Percentiles rank a stretch among this genome's conserved stretches.
These are phyloP conservation scores for Heliconius ismenius DNA, from an alignment of 2,888 invertebrate genomes.

Conservation along the genomic window DNA sequence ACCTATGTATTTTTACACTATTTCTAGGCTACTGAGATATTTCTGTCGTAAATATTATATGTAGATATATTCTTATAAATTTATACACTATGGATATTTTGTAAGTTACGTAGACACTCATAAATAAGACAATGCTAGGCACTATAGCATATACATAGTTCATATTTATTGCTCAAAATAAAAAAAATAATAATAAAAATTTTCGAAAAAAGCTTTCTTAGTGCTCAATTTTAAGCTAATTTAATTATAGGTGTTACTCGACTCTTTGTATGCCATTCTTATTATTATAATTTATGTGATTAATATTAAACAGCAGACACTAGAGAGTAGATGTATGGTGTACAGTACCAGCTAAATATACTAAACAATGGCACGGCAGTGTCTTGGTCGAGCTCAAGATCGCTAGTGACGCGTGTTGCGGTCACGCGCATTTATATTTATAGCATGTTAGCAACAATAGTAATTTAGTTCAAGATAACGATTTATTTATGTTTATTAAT, in stretches of 20 bases:
- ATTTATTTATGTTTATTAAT: slow-evolving; percentile 30
- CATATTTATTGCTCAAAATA: no score
- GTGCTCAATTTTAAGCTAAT: neutral
- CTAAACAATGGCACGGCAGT: slow-evolving; percentile 76
- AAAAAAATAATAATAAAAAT: neutral
- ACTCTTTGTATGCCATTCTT: neutral
- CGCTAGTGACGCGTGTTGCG: slow-evolving; percentile 66
- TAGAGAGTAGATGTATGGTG: slow-evolving; percentile 18
- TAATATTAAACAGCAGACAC: slow-evolving; percentile 15
- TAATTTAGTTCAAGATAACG: slow-evolving; percentile 50
- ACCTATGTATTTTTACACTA: no score
- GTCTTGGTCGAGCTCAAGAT: slow-evolving; percentile 77
- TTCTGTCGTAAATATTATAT: no score
- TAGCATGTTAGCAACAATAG: slow-evolving; percentile 58
- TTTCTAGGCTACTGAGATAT: no score
- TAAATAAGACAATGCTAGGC: no score
- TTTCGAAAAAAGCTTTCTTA: neutral
- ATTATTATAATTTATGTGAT: neutral
- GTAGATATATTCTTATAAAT: no score
- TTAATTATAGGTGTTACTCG: neutral
- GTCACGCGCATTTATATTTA: slow-evolving; percentile 71
- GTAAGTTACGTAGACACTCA: no score
- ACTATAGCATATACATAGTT: no score
- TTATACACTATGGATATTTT: no score
- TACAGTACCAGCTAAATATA: slow-evolving; percentile 70